Evolutionary conservation across 2,797 vertebrate species (phyloP), one percentile per base, ranked within the genome.

Genomic region (Luscinia megarhynchos): DNA sequence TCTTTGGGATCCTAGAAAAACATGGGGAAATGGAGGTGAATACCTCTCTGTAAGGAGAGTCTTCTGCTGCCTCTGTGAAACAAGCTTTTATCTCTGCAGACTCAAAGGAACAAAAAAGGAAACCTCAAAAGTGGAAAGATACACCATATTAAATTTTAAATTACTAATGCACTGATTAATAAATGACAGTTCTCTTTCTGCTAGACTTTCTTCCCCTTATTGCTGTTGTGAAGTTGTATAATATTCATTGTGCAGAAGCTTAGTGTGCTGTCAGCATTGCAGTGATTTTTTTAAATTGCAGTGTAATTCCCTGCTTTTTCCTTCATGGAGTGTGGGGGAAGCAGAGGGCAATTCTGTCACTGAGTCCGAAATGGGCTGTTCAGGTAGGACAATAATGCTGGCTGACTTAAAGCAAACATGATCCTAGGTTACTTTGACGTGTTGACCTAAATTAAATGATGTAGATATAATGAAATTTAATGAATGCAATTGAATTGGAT

Each of bases 391-490:
- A 74, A 29, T 75, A 84, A 94, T 40, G 26, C 91, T 80, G 69
- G 18, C 84, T 87, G 93, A 78, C 88, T 96, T 90, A 76, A 95
- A 87, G 80, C 64, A 95, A 97, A 57, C 68, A 11, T 83, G 69
- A 87, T 93, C 92, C 80, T 97, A 84, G 87, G 70, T 95, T 96
- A 57, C 53, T 96, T 75, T 66, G 69, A 94, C 94, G 91, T 86
- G 92, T 68, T 98, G 97, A 97, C 97, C 97, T 97, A 97, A 89
- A 97, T 98, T 97, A 97, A 97, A 97, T 97, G 94, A 96, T 93
- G 94, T 68, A 95, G 95, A 96, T 94, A 80, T 96, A 97, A 97
- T 96, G 84, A 94, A 94, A 94, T 95, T 73, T 94, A 96, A 97
- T 97, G 88, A 95, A 93, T 89, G 55, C 78, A 74, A 50, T 84